phyloP scores from a whole-genome alignment of 30 jellyfish, hydroid and myxozoan species.

The Phacellophora camtschatica region DNA sequence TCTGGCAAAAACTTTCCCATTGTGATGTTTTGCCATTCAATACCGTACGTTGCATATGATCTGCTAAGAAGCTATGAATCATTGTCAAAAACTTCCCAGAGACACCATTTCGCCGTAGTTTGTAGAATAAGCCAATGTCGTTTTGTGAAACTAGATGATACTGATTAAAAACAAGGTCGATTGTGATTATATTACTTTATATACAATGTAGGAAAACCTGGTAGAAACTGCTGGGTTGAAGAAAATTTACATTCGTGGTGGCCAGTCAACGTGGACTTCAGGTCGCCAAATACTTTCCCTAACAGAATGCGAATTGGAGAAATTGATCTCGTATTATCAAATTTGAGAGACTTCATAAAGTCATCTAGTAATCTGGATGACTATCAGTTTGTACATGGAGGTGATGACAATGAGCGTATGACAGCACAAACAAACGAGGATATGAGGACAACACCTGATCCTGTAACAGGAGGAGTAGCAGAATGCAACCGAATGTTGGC shows the following conservation, averaged over 20 bases:
- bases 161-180: background rate
- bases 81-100: background rate
- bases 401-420: background rate
- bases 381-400: too few species aligned
- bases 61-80: background rate
- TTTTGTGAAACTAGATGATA: background rate
- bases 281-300: background rate
- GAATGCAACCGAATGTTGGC: too few species aligned
- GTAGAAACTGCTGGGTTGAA: background rate
- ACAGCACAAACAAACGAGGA: too few species aligned
- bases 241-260: background rate
- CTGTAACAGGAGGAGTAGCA: too few species aligned
- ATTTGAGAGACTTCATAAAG: background rate
- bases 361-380: background rate
- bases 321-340: background rate
- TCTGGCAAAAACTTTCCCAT: background rate
- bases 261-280: background rate
- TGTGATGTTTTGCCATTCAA: background rate
- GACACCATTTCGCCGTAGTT: background rate
- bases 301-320: background rate
- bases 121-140: background rate
- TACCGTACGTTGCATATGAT: background rate
- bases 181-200: background rate
- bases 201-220: background rate
- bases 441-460: too few species aligned